A percentile compares a stretch with the other conserved stretches of the same genome.
Conservation (phyloP, 2,797 vertebrate species). For the Bovichtus variegatus region DNA sequence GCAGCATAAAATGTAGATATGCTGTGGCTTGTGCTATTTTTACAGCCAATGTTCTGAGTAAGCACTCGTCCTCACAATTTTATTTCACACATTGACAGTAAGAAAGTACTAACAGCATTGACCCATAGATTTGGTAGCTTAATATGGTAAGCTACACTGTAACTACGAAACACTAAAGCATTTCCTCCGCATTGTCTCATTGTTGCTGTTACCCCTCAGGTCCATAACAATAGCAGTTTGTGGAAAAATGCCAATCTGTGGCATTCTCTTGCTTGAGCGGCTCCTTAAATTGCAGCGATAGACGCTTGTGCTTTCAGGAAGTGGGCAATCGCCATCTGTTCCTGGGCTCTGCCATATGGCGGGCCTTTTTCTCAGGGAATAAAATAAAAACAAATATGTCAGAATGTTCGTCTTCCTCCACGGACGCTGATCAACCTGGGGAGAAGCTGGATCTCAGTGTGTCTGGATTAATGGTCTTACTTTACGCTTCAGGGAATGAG, state of each 20-base stretch:
- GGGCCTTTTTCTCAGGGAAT: conserved; percentile 88
- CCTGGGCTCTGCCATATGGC: conserved; percentile 89
- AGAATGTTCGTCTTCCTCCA: conserved; percentile 89
- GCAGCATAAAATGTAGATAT: conserved; percentile 6
- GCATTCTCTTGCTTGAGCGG: conserved; percentile 82
- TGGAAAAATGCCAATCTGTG: conserved; percentile 85
- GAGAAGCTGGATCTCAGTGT: conserved; percentile 84
- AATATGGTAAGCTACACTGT: conserved; percentile 66
- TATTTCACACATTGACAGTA: conserved; percentile 40
- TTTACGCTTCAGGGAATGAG: conserved; percentile 75
- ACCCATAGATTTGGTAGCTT: conserved; percentile 57
- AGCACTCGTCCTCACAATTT: conserved; percentile 28
- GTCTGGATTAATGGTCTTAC: conserved; percentile 84
- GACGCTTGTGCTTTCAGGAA: conserved; percentile 85
- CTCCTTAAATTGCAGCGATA: conserved; percentile 87
- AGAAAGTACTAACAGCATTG: conserved; percentile 47
- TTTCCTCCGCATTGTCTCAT: conserved; percentile 73
- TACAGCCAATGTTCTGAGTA: conserved; percentile 13
- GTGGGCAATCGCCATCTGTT: conserved; percentile 91
- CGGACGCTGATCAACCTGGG: conserved; percentile 87
- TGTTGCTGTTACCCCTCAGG: conserved; percentile 75
- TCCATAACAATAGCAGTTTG: conserved; percentile 84
- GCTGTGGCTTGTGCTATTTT: conserved; percentile 22
- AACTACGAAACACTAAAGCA: conserved; percentile 77
- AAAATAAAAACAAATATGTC: conserved; percentile 93